Evolutionary conservation across 2,113 vertebrate species (phyloP), one percentile per base, ranked within the genome.

Genomic region (Carettochelys insculpta): DNA sequence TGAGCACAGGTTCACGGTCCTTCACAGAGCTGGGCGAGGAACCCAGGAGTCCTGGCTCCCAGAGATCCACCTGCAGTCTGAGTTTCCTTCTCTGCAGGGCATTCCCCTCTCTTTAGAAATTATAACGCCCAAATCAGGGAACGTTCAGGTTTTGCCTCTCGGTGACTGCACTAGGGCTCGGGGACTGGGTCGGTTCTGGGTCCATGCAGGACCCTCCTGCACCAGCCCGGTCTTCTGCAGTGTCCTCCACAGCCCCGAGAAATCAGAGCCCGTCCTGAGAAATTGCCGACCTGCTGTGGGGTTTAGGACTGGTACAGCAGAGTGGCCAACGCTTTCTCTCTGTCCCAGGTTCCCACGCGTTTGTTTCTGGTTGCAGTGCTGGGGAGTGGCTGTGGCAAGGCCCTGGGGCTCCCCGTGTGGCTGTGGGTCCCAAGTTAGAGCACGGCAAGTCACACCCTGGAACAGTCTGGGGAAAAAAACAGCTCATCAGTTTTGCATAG

Each of bases 401-500:
- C 34, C 34, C 31, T 10, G 34, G n/a, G 19, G 58, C 34, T 65
- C 34, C 61, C 61, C 38, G 17, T 65, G n/a, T 10, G 34, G n/a
- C 17, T 20, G 34, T 10, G n/a, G 61, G 58, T 34, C 17, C 58
- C 34, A 17, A 13, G 9, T 1, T 56, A n/a, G 34, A n/a, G 61
- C 19, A 3, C 17, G 34, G 31, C 19, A 17, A 19, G 61, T 38
- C 2, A 17, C 34, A 65, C 17, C 6, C 38, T 43, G n/a, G 68
- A 20, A 11, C 2, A 10, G 17, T 20, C 16, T 38, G 9, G 14
- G 1, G 8, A 50, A n/a, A 45, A 1, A 4, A 8, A 41, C 1
- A 41, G 16, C 0, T 1, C 3, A 3, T 6, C 0, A 0, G 47
- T 5, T 5, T 38, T 0, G 34, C 5, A 3, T 41, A 0, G 68